Conservation (phyloP, 2,797 vertebrate genomes). For the Alosa sapidissima region DNA sequence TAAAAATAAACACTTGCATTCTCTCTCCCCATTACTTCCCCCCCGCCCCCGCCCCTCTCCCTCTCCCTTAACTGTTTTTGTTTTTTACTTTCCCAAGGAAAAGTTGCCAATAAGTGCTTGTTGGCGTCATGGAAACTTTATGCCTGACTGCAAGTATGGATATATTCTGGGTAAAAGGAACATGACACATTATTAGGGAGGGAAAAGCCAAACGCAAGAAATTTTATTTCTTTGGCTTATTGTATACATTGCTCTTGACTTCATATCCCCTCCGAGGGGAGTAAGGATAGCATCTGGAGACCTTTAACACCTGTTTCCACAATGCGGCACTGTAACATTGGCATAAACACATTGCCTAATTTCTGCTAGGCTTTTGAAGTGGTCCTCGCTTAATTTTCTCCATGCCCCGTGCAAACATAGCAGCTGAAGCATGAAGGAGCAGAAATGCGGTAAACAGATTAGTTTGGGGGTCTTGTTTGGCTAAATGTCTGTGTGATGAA, state of each 20-base stretch:
- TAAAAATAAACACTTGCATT: conserved; percentile 19
- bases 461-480: neutral
- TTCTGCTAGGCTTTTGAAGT: conserved; percentile 13
- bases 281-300: neutral
- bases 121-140: conserved; percentile 69
- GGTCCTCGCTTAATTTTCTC: neutral
- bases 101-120: conserved; percentile 46
- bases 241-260: neutral
- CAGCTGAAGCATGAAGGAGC: neutral
- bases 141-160: conserved; percentile 49
- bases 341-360: neutral
- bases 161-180: conserved; percentile 42
- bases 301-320: conserved; percentile 17
- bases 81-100: conserved; percentile 50
- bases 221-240: neutral
- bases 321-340: neutral
- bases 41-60: conserved; percentile 25
- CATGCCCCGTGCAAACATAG: neutral
- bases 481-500: conserved; percentile 24
- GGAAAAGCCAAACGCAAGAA: conserved; percentile 26
- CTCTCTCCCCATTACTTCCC: conserved; percentile 40
- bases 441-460: conserved; percentile 12
- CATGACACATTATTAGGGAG: conserved; percentile 44
- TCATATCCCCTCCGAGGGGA: neutral
- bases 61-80: conserved; percentile 32